Conservation (phyloP, 2,797 vertebrate genomes). For the Arnoldichthys spilopterus region DNA sequence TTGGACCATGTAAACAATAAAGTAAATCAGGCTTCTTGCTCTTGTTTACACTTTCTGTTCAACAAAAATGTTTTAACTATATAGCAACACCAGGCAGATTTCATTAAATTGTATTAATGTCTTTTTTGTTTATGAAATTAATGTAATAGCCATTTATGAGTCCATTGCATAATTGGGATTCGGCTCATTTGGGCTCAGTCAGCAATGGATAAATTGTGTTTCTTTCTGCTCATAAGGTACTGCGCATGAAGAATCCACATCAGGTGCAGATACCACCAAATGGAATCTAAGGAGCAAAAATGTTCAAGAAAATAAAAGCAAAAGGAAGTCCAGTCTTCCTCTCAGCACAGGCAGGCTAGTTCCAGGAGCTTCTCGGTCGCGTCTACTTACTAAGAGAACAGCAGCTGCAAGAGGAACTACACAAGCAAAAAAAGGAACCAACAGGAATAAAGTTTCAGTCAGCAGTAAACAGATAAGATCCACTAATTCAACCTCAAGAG, state of each 20-base stretch:
- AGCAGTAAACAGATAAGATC: slow-evolving; percentile 42
- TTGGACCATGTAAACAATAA: no score
- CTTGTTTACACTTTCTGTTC: no score
- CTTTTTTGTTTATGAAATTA: no score
- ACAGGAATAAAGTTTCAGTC: slow-evolving; percentile 62
- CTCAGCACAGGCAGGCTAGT: slow-evolving; percentile 64
- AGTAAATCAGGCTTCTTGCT: no score
- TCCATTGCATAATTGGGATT: no score
- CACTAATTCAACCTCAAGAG: slow-evolving; percentile 35
- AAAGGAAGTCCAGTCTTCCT: slow-evolving; percentile 66
- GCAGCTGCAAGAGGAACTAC: slow-evolving; percentile 35
- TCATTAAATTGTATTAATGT: no score
- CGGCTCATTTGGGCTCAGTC: no score
- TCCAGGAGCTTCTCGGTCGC: slow-evolving; percentile 30
- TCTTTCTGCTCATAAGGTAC: slow-evolving; percentile 57
- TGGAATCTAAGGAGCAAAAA: slow-evolving; percentile 52
- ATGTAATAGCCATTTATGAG: no score
- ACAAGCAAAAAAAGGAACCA: slow-evolving; percentile 68
- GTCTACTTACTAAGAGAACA: not conserved
- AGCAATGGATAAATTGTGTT: not conserved
- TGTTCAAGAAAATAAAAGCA: slow-evolving; percentile 62
- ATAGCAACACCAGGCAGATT: no score
- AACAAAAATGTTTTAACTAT: no score
- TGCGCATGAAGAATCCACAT: slow-evolving; percentile 51
- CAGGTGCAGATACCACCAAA: slow-evolving; percentile 49